Conservation (phyloP, 2,888 invertebrate species). For the Meiosimyza platycephala region DNA sequence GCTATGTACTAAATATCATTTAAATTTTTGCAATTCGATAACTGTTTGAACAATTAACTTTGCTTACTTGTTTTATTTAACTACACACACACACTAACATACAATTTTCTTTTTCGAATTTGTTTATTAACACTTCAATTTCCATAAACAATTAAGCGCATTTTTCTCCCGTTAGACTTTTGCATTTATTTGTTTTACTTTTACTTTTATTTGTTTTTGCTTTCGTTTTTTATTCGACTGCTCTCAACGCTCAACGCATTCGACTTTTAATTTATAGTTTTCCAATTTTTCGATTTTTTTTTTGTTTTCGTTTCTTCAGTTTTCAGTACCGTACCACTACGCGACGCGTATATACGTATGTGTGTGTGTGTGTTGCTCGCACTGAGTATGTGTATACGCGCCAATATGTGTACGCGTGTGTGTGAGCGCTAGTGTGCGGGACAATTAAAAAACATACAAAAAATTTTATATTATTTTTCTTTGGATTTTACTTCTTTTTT, state of each 20-base stretch:
- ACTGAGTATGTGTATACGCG: not conserved
- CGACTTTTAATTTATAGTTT: slow-evolving; percentile 18
- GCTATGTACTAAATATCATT: not conserved
- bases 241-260: slow-evolving; percentile 2
- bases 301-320: slow-evolving; percentile 21
- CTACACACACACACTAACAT: too few relatives aligned
- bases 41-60: not conserved
- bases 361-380: slow-evolving; percentile 29
- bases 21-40: slow-evolving; percentile 5
- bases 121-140: too few relatives aligned
- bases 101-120: too few relatives aligned
- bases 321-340: not conserved
- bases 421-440: not conserved
- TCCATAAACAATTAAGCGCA: too few relatives aligned
- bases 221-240: slow-evolving; percentile 31
- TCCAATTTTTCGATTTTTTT: slow-evolving; percentile 17
- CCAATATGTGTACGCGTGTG: not conserved
- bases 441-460: slow-evolving; percentile 24
- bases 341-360: not conserved
- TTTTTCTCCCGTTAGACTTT: too few relatives aligned
- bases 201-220: not conserved
- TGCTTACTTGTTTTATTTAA: not conserved
- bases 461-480: slow-evolving; percentile 22
- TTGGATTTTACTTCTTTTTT: slow-evolving; percentile 15
- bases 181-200: not conserved